These are phyloP conservation scores for Dryobota labecula DNA, from an alignment of 2,888 invertebrate species.

Conservation along the genomic window DNA sequence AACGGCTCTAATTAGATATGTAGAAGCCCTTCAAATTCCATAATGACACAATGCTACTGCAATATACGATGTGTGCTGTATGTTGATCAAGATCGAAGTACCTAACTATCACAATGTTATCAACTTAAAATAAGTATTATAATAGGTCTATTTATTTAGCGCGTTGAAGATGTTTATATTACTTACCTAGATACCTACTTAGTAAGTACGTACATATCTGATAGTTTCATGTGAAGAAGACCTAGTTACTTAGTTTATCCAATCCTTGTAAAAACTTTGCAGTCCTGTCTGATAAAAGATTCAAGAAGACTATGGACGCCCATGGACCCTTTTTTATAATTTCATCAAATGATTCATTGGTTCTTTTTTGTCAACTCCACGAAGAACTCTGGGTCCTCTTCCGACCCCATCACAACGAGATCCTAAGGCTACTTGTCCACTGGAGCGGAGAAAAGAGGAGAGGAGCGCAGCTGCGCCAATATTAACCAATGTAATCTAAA, in stretches of 20 bases:
- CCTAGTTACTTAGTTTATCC: neutral
- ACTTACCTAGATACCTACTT: neutral
- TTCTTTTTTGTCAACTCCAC: neutral
- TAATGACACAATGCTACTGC: constrained; percentile 26
- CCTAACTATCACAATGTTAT: constrained; percentile 5
- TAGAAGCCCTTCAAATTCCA: constrained; percentile 52
- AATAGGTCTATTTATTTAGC: constrained; percentile 32
- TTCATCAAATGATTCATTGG: neutral
- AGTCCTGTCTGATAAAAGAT: neutral
- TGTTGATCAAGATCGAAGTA: constrained; percentile 9
- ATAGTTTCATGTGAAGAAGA: neutral
- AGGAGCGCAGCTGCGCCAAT: too few relatives aligned
- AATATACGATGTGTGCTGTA: constrained; percentile 4
- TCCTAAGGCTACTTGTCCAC: too few relatives aligned
- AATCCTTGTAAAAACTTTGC: constrained; percentile 4
- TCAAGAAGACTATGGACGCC: neutral
- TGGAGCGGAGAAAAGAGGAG: too few relatives aligned
- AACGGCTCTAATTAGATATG: constrained; percentile 37
- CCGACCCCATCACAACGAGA: neutral
- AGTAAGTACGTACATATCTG: neutral
- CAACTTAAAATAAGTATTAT: neutral
- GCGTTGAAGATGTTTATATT: constrained; percentile 22
- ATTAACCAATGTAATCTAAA: too few relatives aligned
- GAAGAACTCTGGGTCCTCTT: neutral
- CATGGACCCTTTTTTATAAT: too few relatives aligned